A percentile compares a stretch with the other conserved stretches of the same genome.
Evolutionary conservation across 2,888 invertebrate genomes (phyloP).

Genomic region (Tubiluchus corallicola): DNA sequence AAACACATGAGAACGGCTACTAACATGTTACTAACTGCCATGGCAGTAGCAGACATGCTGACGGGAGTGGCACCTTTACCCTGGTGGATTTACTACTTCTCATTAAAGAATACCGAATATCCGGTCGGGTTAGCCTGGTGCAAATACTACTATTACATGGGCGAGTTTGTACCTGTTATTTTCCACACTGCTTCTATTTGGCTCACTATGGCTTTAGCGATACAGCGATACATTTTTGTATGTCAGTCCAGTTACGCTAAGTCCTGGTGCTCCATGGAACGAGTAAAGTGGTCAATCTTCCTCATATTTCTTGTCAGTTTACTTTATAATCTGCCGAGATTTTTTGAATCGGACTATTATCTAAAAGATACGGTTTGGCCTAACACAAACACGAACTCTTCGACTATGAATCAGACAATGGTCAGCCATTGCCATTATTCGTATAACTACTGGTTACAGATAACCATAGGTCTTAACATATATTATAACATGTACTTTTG

Average conservation of each 20-base stretch:
- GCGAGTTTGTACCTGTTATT: slow-evolving; percentile 48
- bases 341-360: slow-evolving; percentile 48
- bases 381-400: background rate
- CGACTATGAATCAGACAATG: background rate
- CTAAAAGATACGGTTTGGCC: slow-evolving; percentile 46
- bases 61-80: slow-evolving; percentile 76
- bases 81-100: slow-evolving; percentile 55
- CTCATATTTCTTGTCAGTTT: slow-evolving; percentile 59
- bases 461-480: no score
- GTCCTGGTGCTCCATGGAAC: slow-evolving; percentile 44
- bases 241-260: slow-evolving; percentile 76
- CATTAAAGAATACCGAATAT: background rate
- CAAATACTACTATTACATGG: slow-evolving; percentile 32
- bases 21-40: slow-evolving; percentile 78
- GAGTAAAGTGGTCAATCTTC: slow-evolving; percentile 55
- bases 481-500: no score
- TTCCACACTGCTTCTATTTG: slow-evolving; percentile 88
- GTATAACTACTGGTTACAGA: no score
- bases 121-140: slow-evolving; percentile 17
- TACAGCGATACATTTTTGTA: slow-evolving; percentile 83
- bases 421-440: background rate
- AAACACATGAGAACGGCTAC: slow-evolving; percentile 80
- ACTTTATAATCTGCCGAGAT: slow-evolving; percentile 60
- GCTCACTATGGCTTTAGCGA: slow-evolving; percentile 72
- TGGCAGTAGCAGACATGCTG: slow-evolving; percentile 86